Evolutionary conservation across 1,140 invertebrate species (phyloP).

Genomic region (Zaprionus capensis): DNA sequence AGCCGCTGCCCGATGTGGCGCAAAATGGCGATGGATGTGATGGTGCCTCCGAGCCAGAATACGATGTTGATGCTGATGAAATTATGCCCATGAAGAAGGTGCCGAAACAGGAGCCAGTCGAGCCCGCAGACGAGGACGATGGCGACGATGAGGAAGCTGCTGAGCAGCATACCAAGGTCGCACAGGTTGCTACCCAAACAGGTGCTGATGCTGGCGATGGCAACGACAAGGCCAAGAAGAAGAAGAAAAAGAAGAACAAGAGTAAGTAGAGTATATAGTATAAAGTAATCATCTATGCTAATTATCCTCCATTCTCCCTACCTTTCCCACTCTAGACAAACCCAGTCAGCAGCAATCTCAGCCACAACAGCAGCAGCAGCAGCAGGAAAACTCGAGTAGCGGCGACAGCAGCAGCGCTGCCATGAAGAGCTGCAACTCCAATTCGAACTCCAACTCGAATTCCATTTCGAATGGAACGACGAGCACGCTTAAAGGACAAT

Average conservation of each 20-base stretch:
- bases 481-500: constrained; percentile 75
- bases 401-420: constrained; percentile 53
- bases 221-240: constrained; percentile 72
- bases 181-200: constrained; percentile 24
- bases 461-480: constrained; percentile 45
- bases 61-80: constrained; percentile 45
- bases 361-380: constrained; percentile 35
- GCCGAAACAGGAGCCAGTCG: constrained; percentile 10
- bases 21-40: constrained; percentile 49
- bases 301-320: no score
- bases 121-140: constrained; percentile 13
- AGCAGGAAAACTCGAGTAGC: constrained; percentile 63
- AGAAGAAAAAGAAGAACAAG: constrained; percentile 85
- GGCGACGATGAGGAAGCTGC: constrained; percentile 39
- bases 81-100: constrained; percentile 31
- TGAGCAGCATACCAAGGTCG: constrained; percentile 37
- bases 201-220: constrained; percentile 28
- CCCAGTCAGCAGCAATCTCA: constrained; percentile 66
- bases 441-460: constrained; percentile 12
- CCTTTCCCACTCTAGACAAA: constrained; percentile 46
- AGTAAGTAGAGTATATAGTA: constrained; percentile 66
- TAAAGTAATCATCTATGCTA: no score
- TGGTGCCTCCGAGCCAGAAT: constrained; percentile 27
- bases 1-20: constrained; percentile 13
- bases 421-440: constrained; percentile 26